Base-by-base conservation (phyloP, 2,113 vertebrate genomes). In the Heptranchias perlo region DNA sequence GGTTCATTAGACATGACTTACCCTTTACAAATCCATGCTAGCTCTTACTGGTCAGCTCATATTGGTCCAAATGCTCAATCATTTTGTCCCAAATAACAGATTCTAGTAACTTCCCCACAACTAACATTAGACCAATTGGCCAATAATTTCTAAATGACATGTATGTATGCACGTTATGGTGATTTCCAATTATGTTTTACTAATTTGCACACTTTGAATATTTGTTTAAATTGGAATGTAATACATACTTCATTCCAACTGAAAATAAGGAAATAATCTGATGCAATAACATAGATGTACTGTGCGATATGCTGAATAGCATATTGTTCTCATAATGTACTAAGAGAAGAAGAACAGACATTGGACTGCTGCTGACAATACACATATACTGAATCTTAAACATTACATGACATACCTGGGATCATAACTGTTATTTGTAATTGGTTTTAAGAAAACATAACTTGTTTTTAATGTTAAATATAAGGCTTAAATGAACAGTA, bases 191-290 rank as follows among this genome's bases (percentile, higher is more conserved):
- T 39, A 39, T 61, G 52, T 61, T 92, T 92, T 58, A n/a, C 61
- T 92, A 35, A 93, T 7, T 23, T 93, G 39, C 7, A 61, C 4
- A 39, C 35, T 62, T 62, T 39, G 14, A 93, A 23, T 93, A 62
- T 93, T 39, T 62, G 58, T 62, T 93, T 93, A 93, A 62, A n/a
- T n/a, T n/a, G n/a, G n/a, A n/a, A 92, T n/a, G 14, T n/a, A 82
- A 0, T 21, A 92, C 11, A 35, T 31, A 89, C 58, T 92, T 16
- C 16, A 62, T 62, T 92, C 31, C 58, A 92, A 39, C 18, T n/a
- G 35, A 62, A 14, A 13, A 52, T 6, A 44, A 18, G 18, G 21
- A 44, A 62, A 23, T 39, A 64, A 61, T 92, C 21, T 31, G 58
- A 62, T 61, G 10, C 52, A 35, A 91, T 4, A 91, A 58, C 13